Base-by-base conservation (phyloP, 2,888 invertebrate species). In the Dexiosoma caninum region DNA sequence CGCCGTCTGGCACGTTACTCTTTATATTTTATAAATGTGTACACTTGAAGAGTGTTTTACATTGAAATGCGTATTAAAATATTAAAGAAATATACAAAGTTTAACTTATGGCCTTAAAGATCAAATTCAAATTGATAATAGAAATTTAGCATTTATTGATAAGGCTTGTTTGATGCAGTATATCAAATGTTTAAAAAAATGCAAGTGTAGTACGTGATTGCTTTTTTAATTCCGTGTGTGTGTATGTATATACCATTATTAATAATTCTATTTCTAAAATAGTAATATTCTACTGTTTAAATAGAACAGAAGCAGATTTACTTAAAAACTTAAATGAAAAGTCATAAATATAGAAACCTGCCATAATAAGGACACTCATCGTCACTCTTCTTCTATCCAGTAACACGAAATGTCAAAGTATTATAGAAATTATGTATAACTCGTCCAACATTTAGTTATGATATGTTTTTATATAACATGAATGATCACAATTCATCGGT, bases 61-160 rank as follows among this genome's bases (percentile, higher is more conserved):
- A 44, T 16, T 12, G 23, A 44, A 53, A 23, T 10, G n/a, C n/a
- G 5, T 23, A 8, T 35, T 23, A 21, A 5, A 37, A 2, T 37
- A 37, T 37, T 12, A 16, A 35, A 12, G 37, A 14, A n/a, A 60
- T 23, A 40, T 14, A 60, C 10, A 51, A 46, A 64, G 44, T 23
- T 37, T 23, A 37, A 64, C 27, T 23, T 16, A 5, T 74, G 64
- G 21, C 64, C 74, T 37, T 35, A 40, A 40, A 74, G 44, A 19
- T 40, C 19, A 57, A 12, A n/a, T 30, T 30, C 14, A 6, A 37
- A 57, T n/a, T 74, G 74, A 76, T 69, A 60, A 76, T 30, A 19
- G 9, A 44, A 70, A 53, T 57, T 42, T 32, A 49, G 16, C 14
- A 2, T 49, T 37, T 8, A 37, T 30, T 49, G 57, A 75, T 67